A percentile compares a stretch with the other conserved stretches of the same genome.
phyloP scores from a whole-genome alignment of 1,140 invertebrate species.

The Saccostrea glomerata region DNA sequence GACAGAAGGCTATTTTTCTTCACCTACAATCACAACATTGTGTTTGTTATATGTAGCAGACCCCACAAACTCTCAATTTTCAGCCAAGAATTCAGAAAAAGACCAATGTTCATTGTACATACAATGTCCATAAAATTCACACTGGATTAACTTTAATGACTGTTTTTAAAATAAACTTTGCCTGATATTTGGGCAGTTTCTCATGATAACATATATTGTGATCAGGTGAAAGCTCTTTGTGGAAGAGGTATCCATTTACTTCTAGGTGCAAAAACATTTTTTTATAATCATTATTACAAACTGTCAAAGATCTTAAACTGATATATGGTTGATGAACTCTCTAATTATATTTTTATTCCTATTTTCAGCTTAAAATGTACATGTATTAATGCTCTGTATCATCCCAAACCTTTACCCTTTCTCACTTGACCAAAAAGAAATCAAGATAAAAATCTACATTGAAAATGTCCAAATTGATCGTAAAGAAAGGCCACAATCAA shows the following conservation, averaged over 20 bases:
- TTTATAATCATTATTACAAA: not conserved
- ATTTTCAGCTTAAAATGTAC: too few species aligned
- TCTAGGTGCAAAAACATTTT: not conserved
- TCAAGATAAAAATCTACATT: too few species aligned
- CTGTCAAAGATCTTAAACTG: not conserved
- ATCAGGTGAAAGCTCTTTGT: not conserved
- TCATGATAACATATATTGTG: not conserved
- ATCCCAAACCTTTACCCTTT: too few species aligned
- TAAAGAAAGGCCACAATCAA: too few species aligned
- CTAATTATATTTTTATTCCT: too few species aligned
- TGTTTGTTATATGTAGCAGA: not conserved
- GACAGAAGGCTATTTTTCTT: not conserved
- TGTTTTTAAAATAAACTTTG: not conserved
- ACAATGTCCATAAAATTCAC: constrained; percentile 20
- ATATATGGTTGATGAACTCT: not conserved
- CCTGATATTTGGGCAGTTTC: not conserved
- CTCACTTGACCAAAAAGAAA: too few species aligned
- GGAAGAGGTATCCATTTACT: not conserved
- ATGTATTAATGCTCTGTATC: too few species aligned
- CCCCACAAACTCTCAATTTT: not conserved
- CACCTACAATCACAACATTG: not conserved
- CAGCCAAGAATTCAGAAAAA: not conserved
- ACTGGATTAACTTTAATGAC: constrained; percentile 26
- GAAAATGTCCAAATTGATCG: too few species aligned
- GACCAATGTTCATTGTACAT: not conserved